Evolutionary conservation across 2,888 invertebrate genomes (phyloP).

Genomic region (Eustalomyia histrio): DNA sequence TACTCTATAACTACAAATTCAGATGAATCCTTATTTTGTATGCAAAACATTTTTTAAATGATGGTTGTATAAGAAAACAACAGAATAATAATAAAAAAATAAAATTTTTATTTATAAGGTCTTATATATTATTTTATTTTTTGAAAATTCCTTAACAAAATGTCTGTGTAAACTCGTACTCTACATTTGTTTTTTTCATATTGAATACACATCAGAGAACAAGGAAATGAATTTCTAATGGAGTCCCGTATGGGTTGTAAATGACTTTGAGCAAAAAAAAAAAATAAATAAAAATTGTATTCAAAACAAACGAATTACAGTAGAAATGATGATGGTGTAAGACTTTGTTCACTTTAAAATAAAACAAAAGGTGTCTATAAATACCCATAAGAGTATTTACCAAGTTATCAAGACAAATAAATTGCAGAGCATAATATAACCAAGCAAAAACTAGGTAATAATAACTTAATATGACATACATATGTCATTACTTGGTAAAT

Average conservation of each 20-base stretch:
- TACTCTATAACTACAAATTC: neutral
- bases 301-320: constrained; percentile 9
- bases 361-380: constrained; percentile 58
- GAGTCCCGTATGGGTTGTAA: constrained; percentile 43
- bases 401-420: constrained; percentile 50
- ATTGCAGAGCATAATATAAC: constrained; percentile 5
- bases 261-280: constrained; percentile 35
- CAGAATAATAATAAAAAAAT: neutral
- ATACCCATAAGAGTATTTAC: constrained; percentile 56
- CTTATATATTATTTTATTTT: neutral
- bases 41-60: constrained; percentile 57
- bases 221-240: constrained; percentile 55
- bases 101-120: neutral
- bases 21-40: constrained; percentile 54
- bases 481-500: no score
- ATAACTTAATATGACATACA: no score
- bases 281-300: neutral
- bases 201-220: constrained; percentile 33
- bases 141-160: constrained; percentile 6
- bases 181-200: constrained; percentile 39
- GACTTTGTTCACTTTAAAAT: neutral
- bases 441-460: constrained; percentile 1
- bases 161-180: constrained; percentile 28
- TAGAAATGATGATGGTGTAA: constrained; percentile 20
- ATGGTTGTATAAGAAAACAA: constrained; percentile 19